Percentiles rank a stretch among this genome's conserved stretches.
These are phyloP conservation scores for Ernsta delagoae DNA, from an alignment of 2,888 invertebrate species.

Conservation along the genomic window DNA sequence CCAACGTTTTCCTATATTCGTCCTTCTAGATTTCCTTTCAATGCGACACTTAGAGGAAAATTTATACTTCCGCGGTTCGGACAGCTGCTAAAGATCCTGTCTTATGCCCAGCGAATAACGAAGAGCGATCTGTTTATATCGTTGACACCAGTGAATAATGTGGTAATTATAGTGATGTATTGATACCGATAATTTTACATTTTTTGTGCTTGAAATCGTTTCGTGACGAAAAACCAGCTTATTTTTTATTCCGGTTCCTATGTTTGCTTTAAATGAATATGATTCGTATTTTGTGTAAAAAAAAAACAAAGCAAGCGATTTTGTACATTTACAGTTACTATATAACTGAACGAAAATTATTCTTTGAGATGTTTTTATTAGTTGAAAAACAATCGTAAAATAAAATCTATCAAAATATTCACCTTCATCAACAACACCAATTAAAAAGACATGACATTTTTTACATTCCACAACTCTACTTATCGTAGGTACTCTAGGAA, in stretches of 20 bases:
- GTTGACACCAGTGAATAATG: not conserved
- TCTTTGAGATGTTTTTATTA: too few species aligned
- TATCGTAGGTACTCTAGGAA: too few species aligned
- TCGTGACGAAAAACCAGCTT: not conserved
- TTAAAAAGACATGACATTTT: too few species aligned
- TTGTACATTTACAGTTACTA: too few species aligned
- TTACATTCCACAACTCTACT: too few species aligned
- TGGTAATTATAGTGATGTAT: not conserved
- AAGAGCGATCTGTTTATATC: not conserved
- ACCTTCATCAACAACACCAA: too few species aligned
- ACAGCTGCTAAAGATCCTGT: constrained; percentile 1
- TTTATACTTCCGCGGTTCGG: constrained; percentile 31
- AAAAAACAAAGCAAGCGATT: too few species aligned
- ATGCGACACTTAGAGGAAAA: constrained; percentile 30
- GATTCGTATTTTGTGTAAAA: too few species aligned
- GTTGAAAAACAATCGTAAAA: too few species aligned
- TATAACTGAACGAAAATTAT: too few species aligned
- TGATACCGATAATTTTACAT: not conserved
- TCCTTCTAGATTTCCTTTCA: constrained; percentile 37
- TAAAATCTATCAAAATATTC: too few species aligned
- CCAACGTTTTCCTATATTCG: constrained; percentile 28
- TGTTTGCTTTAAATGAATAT: not conserved
- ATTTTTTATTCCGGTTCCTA: not conserved
- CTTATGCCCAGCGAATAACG: not conserved
- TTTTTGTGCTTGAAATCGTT: not conserved